Evolutionary conservation across 2,113 vertebrate genomes (phyloP), one percentile per base, ranked within the genome.

Genomic region (Pholis gunnellus): DNA sequence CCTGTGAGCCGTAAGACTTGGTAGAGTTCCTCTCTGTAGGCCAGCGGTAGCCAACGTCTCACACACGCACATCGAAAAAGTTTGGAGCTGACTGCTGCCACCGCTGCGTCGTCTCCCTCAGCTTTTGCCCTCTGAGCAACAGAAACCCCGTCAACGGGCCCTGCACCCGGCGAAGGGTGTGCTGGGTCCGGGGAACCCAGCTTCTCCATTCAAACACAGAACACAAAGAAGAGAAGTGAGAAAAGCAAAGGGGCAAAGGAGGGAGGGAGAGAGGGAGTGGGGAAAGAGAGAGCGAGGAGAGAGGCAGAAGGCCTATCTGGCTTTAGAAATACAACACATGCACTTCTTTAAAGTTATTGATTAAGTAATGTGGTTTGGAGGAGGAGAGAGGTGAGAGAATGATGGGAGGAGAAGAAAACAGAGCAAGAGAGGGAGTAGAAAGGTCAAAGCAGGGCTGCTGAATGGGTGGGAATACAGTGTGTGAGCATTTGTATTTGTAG

Each of bases 1-100:
- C 93, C 94, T 2, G 91, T 90, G 40, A 96, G 93, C 3, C 44
- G 54, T 50, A 96, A 82, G 13, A 96, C 90, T 0, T 95, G 87
- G 77, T 93, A 92, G n/a, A 96, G 90, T 83, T 96, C 95, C 46
- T 94, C 93, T 91, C 94, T 94, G 93, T 96, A 95, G 81, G 44
- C 91, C 84, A 87, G 75, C 22, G 94, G 93, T 9, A 96, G 36
- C 91, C 91, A 93, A 4, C 84, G 88, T 42, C 77, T 88, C 64
- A 91, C 34, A 38, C 89, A 92, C 0, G 68, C 87, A 80, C 87
- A 93, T 27, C 79, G 17, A 54, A 92, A 93, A 71, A 94, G 42
- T 82, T 92, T 92, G 7, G 92, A 90, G 83, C 90, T 88, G 75
- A 67, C 79, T 1, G 59, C 72, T 10, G 64, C 68, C 78, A 60